A percentile compares a stretch with the other conserved stretches of the same genome.
phyloP scores from a whole-genome alignment of 2,797 vertebrate species.

The Fistularia commersonii region DNA sequence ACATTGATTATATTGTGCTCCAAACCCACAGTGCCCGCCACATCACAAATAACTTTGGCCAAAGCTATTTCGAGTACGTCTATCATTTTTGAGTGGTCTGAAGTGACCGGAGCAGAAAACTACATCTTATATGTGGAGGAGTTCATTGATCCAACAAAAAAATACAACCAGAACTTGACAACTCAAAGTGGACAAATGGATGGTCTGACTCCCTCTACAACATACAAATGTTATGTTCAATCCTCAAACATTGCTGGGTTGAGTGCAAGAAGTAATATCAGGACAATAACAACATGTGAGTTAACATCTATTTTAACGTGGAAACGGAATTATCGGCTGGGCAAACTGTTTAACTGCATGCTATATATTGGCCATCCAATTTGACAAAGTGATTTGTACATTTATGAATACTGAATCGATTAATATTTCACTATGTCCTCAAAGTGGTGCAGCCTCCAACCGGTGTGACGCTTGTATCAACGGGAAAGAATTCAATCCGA shows the following conservation, averaged over 20 bases:
- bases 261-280: conserved; percentile 51
- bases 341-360: no score
- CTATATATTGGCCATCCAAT: no score
- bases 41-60: conserved; percentile 62
- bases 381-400: not conserved
- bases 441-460: conserved; percentile 76
- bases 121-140: conserved; percentile 65
- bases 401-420: not conserved
- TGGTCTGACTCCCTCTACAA: conserved; percentile 55
- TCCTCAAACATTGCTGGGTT: conserved; percentile 70
- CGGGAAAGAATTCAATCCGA: conserved; percentile 43
- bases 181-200: conserved; percentile 38
- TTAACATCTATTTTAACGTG: conserved; percentile 10
- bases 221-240: conserved; percentile 67
- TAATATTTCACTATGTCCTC: conserved; percentile 7
- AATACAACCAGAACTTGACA: conserved; percentile 51
- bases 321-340: no score
- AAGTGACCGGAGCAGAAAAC: conserved; percentile 51
- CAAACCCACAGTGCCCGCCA: conserved; percentile 66
- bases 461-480: conserved; percentile 26
- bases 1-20: conserved; percentile 11
- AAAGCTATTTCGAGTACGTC: conserved; percentile 71
- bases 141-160: not conserved
- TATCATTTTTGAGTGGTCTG: conserved; percentile 69
- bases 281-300: conserved; percentile 73